Base-by-base conservation (phyloP, 2,888 invertebrate species). In the Chymomyza caudatula region DNA sequence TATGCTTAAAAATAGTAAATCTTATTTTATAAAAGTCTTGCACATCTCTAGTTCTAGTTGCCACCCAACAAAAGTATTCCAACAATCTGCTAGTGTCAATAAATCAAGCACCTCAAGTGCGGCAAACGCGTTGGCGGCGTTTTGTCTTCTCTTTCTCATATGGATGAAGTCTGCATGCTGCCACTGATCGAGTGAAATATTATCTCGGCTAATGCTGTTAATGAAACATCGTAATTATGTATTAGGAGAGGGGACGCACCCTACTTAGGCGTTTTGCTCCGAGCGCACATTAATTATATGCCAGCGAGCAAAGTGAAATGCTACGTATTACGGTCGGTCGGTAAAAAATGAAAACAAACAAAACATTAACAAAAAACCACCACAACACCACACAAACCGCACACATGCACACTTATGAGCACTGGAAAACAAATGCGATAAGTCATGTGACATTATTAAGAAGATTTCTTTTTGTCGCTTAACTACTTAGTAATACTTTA, bases 191-290 rank as follows among this genome's bases (percentile, higher is more conserved):
- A 76, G 76, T 88, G 85, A 88, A 82, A 84, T 87, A 88, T 85
- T 76, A 84, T 75, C 73, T 78, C 84, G 74, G 83, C 85, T 88
- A 87, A 87, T 87, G 88, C 77, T 88, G 88, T 88, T 88, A 88
- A 88, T 88, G 87, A 86, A 86, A 88, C 85, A 88, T 77, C 79
- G 85, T 79, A 88, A 87, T 88, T 87, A 88, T 84, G 77, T 79
- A 86, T 85, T 73, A 71, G 75, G 70, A 70, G 69, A 76, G 75
- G 80, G 76, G 76, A 76, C 58, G 79, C 79, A 76, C 73, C 84
- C 80, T 76, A 86, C 81, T 86, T 75, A 80, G 66, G 74, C 60
- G 72, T 69, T 74, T 71, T 70, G 77, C 73, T 67, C 67, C 67
- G 67, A 61, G 63, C 65, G 77, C 81, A 73, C 87, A 87, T 87